A percentile compares a stretch with the other conserved stretches of the same genome.
These are phyloP conservation scores for Charadrius vociferus DNA, from an alignment of 2,113 vertebrate genomes.

Conservation along the genomic window DNA sequence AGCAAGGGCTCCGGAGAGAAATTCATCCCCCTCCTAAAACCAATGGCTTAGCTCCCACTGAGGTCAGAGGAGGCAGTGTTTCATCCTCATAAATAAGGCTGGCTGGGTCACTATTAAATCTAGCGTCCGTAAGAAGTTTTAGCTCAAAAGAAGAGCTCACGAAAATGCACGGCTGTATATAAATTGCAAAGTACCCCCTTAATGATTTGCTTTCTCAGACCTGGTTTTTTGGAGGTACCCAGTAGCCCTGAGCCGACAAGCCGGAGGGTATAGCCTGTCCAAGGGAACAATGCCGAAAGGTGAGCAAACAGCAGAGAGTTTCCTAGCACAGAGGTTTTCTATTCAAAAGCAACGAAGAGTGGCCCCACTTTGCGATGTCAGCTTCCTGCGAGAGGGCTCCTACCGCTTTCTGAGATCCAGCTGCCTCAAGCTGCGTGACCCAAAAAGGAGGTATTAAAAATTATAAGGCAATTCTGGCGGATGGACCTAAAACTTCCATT, in stretches of 20 bases:
- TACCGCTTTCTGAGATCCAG: fast-evolving
- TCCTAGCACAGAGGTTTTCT: not conserved
- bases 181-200: not conserved
- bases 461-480: not conserved
- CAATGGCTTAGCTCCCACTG: not conserved
- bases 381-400: not conserved
- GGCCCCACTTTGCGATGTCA: not conserved
- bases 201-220: not conserved
- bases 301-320: not conserved
- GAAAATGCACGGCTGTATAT: not conserved
- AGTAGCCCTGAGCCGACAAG: not conserved
- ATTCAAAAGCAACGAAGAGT: not conserved
- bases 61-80: not conserved
- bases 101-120: not conserved
- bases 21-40: not conserved
- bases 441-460: not conserved
- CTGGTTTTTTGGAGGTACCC: not conserved
- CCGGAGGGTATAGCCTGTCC: not conserved
- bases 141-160: not conserved
- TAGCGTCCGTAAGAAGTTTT: not conserved
- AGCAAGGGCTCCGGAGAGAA: not conserved
- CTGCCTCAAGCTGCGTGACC: fast-evolving
- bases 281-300: not conserved
- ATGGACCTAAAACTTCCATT: not conserved
- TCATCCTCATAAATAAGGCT: not conserved